Percentiles rank a stretch among this genome's conserved stretches.
phyloP scores from a whole-genome alignment of 1,140 invertebrate species.

The Eumeta japonica region DNA sequence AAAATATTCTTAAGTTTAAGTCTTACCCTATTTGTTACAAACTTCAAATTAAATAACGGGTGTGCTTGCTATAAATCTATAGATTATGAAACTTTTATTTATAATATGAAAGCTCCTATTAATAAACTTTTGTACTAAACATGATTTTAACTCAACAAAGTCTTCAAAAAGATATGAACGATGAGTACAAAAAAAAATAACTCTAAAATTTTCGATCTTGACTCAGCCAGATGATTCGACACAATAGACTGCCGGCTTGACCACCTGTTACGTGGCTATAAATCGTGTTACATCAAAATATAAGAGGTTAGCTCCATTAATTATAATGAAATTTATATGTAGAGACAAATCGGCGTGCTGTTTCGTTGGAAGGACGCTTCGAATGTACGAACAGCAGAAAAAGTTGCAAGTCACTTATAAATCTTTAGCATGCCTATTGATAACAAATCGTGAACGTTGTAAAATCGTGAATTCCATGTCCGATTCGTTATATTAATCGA shows the following conservation, averaged over 20 bases:
- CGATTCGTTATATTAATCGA: too few species aligned
- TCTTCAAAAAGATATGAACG: not conserved
- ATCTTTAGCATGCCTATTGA: not conserved
- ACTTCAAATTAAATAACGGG: too few species aligned
- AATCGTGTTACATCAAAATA: conserved; percentile 47
- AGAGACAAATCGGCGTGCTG: conserved; percentile 34
- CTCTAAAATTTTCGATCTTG: not conserved
- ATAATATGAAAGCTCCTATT: not conserved
- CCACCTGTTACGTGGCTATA: conserved; percentile 42
- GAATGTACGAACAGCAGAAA: conserved; percentile 24
- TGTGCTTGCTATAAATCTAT: too few species aligned
- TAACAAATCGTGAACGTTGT: too few species aligned
- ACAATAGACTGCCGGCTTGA: conserved; percentile 18
- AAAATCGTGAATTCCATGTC: too few species aligned
- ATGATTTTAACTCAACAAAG: not conserved
- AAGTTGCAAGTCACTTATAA: conserved; percentile 2
- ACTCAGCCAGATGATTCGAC: conserved; percentile 17
- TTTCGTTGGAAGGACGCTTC: conserved; percentile 20
- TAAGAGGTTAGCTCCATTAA: conserved; percentile 39
- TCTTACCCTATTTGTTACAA: too few species aligned
- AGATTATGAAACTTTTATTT: too few species aligned
- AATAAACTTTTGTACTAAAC: not conserved
- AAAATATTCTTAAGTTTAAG: too few species aligned
- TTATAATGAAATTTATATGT: conserved; percentile 49
- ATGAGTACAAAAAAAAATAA: not conserved